phyloP scores from a whole-genome alignment of 2,888 invertebrate species.

The Drosophila atroscutellata region DNA sequence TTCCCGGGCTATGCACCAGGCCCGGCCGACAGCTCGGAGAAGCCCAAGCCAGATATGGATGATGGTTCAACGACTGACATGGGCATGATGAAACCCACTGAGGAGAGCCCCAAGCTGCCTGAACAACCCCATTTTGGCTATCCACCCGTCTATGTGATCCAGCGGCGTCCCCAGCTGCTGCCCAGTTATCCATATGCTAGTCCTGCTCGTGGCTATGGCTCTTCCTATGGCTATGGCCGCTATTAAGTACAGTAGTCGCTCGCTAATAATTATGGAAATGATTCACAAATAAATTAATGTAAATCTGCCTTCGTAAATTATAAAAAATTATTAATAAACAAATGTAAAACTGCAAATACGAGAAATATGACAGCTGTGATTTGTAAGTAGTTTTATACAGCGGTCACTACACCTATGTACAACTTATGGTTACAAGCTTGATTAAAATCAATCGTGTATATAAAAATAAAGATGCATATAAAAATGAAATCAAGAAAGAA shows the following conservation, averaged over 20 bases:
- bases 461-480: conserved; percentile 17
- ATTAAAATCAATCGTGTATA: conserved; percentile 23
- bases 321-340: background rate
- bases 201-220: conserved; percentile 47
- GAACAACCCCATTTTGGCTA: conserved; percentile 41
- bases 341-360: background rate
- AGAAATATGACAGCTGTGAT: background rate
- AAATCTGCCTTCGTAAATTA: background rate
- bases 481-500: background rate
- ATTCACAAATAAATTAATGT: background rate
- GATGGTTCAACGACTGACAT: background rate
- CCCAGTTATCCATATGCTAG: conserved; percentile 34
- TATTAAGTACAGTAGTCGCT: conserved; percentile 8
- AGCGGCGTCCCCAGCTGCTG: conserved; percentile 30
- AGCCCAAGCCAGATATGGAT: background rate
- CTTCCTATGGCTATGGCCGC: conserved; percentile 50
- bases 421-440: background rate
- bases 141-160: conserved; percentile 48
- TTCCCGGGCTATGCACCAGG: conserved; percentile 24
- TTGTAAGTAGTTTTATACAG: background rate
- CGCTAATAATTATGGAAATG: background rate
- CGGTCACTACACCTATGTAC: background rate
- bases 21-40: conserved; percentile 9
- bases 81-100: conserved; percentile 11
- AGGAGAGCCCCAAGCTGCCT: conserved; percentile 15